Evolutionary conservation across 2,113 vertebrate genomes (phyloP).

Genomic region (Mesitornis unicolor): DNA sequence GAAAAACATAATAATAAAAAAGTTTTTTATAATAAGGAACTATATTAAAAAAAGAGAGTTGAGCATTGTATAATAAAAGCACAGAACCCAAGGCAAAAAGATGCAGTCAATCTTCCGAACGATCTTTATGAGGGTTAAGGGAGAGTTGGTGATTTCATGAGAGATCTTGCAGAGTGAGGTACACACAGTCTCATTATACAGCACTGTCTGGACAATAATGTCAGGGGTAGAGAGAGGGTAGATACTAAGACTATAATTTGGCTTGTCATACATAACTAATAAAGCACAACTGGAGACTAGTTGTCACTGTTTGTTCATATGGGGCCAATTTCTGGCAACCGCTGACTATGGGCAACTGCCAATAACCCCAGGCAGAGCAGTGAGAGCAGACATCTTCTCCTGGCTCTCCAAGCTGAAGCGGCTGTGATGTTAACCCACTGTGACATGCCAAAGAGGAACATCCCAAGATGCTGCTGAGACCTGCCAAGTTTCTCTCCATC

Average conservation of each 20-base stretch:
- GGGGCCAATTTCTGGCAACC: background rate
- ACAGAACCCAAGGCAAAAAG: constrained; percentile 54
- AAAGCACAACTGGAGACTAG: background rate
- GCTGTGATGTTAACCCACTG: background rate
- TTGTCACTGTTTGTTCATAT: background rate
- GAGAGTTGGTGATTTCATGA: background rate
- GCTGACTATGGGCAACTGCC: background rate
- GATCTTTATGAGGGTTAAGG: background rate
- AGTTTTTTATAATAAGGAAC: constrained; percentile 35
- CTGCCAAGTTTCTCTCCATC: background rate
- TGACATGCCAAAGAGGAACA: background rate
- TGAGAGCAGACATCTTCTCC: background rate
- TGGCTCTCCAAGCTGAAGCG: background rate
- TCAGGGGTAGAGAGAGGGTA: background rate
- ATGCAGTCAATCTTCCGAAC: constrained; percentile 21
- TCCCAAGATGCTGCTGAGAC: background rate
- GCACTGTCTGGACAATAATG: background rate
- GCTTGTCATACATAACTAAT: constrained; percentile 9
- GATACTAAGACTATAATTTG: background rate
- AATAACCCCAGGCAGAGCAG: background rate
- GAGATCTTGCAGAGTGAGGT: background rate
- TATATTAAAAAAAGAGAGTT: constrained; percentile 25
- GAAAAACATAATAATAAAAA: constrained; percentile 38
- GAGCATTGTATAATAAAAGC: constrained; percentile 41
- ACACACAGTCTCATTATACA: background rate